These are phyloP conservation scores for Parotocinclus haroldoi DNA, from an alignment of 2,797 vertebrate species.

Conservation along the genomic window DNA sequence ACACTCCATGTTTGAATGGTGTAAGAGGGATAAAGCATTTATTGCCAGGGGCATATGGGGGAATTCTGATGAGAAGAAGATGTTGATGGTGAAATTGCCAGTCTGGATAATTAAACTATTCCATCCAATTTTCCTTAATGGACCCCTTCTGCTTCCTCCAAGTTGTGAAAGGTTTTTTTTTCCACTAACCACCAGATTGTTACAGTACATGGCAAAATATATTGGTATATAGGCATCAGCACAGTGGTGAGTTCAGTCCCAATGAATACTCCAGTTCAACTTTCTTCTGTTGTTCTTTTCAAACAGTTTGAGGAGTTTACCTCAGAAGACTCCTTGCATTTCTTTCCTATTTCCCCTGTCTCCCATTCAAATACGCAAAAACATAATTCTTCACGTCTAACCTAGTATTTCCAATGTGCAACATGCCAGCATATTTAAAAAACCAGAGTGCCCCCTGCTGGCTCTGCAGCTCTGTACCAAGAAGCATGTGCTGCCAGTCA, in stretches of 20 bases:
- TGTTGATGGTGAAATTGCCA: conserved; percentile 62
- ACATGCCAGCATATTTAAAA: conserved; percentile 46
- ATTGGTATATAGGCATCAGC: conserved; percentile 45
- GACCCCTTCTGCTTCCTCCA: conserved; percentile 50
- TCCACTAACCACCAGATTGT: conserved; percentile 44
- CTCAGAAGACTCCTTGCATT: conserved; percentile 7
- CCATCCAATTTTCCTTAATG: conserved; percentile 59
- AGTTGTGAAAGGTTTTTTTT: conserved; percentile 5
- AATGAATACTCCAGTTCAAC: conserved; percentile 43
- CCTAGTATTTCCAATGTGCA: not conserved
- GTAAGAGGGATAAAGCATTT: conserved; percentile 55
- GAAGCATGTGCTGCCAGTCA: conserved; percentile 58
- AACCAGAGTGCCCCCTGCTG: conserved; percentile 74
- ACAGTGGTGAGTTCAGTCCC: conserved; percentile 40
- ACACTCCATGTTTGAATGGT: conserved; percentile 21
- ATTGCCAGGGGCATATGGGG: conserved; percentile 63
- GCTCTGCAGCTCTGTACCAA: conserved; percentile 31
- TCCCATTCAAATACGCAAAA: conserved; percentile 16
- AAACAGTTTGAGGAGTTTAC: not conserved
- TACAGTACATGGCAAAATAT: conserved; percentile 50
- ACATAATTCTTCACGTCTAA: conserved; percentile 8
- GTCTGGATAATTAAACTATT: conserved; percentile 71
- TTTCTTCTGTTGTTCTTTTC: conserved; percentile 9
- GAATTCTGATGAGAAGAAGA: conserved; percentile 72
- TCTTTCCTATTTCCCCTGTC: conserved; percentile 6